Percentiles rank a stretch among this genome's conserved stretches.
phyloP scores from a whole-genome alignment of 2,113 vertebrate genomes.

The Hydrochoerus hydrochaeris region DNA sequence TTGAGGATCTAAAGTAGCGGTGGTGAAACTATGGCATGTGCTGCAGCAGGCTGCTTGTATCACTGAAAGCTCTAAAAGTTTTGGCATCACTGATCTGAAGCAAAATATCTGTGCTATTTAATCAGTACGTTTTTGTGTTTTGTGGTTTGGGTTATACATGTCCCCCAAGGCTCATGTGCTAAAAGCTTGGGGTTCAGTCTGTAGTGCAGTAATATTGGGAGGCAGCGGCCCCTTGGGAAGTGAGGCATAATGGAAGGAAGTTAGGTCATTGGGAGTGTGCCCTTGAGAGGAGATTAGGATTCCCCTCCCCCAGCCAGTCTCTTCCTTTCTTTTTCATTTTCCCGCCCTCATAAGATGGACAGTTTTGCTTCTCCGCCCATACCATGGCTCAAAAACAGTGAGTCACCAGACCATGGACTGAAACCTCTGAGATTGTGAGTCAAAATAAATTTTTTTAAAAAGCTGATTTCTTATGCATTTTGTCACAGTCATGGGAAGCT shows the following conservation, averaged over 20 bases:
- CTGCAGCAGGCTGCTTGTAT: not conserved
- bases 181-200: not conserved
- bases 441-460: not conserved
- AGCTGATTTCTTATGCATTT: not conserved
- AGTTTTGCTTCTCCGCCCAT: not conserved
- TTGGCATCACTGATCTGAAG: not conserved
- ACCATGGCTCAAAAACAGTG: not conserved
- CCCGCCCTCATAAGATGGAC: not conserved
- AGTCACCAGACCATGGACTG: not conserved
- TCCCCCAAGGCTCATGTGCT: too few relatives aligned
- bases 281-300: not conserved
- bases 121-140: not conserved
- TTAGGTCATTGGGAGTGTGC: not conserved
- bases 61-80: not conserved
- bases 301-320: not conserved
- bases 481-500: not conserved
- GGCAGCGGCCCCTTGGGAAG: not conserved
- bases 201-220: not conserved
- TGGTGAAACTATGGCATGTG: not conserved
- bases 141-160: not conserved
- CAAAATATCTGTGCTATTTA: constrained; percentile 3
- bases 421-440: not conserved
- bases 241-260: not conserved
- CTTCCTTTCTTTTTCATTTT: not conserved
- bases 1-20: not conserved